A percentile compares a stretch with the other conserved stretches of the same genome.
phyloP scores from a whole-genome alignment of 2,113 vertebrate species.

The Camarhynchus parvulus region DNA sequence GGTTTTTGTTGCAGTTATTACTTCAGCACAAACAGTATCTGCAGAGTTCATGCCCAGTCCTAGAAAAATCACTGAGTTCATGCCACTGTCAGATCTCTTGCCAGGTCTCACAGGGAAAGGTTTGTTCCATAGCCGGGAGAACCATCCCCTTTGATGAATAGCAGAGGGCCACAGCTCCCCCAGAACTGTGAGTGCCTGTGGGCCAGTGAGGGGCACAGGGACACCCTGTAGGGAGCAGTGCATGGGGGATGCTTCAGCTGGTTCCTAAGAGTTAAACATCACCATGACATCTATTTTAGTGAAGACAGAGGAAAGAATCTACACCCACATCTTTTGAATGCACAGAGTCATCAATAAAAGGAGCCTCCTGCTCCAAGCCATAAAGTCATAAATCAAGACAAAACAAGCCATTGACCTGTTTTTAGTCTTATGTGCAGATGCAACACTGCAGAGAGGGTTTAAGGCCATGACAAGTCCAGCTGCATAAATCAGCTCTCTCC shows the following conservation, averaged over 20 bases:
- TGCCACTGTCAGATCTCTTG: not conserved
- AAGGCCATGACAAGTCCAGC: not conserved
- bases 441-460: not conserved
- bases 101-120: not conserved
- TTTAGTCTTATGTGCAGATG: not conserved
- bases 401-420: not conserved
- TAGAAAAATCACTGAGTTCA: not conserved
- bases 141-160: not conserved
- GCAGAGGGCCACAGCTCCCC: not conserved
- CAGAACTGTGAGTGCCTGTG: too few relatives aligned
- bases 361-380: not conserved
- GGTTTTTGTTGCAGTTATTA: not conserved
- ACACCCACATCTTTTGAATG: not conserved
- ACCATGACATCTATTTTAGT: not conserved
- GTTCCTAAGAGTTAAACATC: not conserved
- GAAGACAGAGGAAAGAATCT: not conserved
- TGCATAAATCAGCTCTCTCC: not conserved
- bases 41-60: not conserved
- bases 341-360: not conserved
- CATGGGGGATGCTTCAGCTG: not conserved
- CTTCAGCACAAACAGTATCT: not conserved
- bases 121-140: not conserved
- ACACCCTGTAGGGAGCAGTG: not conserved
- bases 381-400: conserved; percentile 9
- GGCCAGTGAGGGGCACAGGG: not conserved